Conservation (phyloP, 2,113 vertebrate species). For the Brachypodius melanocephalos region DNA sequence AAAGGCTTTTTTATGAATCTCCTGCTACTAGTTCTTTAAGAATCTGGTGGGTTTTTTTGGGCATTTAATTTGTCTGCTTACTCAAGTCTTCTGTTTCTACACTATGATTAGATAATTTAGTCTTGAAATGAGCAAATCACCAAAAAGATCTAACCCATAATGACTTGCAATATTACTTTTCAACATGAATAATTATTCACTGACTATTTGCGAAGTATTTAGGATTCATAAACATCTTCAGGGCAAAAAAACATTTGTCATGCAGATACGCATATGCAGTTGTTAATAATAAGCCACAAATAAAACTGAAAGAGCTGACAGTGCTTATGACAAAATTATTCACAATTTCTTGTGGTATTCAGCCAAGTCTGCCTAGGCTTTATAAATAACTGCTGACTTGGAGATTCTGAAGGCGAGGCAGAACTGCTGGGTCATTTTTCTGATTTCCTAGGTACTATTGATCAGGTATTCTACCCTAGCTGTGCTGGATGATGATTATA, state of each 20-base stretch:
- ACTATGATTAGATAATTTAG: not conserved
- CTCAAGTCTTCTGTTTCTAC: not conserved
- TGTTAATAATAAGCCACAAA: not conserved
- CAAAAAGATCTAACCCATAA: not conserved
- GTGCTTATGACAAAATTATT: not conserved
- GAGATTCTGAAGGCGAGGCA: not conserved
- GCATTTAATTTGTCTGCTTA: not conserved
- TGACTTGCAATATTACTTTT: not conserved
- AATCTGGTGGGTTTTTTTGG: not conserved
- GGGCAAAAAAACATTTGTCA: not conserved
- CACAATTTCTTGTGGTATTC: not conserved
- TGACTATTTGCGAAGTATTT: not conserved
- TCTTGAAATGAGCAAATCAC: constrained; percentile 6
- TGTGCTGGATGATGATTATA: not conserved
- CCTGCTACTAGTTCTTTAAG: not conserved
- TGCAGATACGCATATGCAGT: not conserved
- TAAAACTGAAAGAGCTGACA: not conserved
- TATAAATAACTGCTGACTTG: not conserved
- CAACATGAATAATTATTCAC: not conserved
- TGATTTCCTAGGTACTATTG: not conserved
- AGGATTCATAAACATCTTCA: constrained; percentile 2
- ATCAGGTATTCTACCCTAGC: not conserved
- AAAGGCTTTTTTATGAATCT: not conserved
- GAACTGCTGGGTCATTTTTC: not conserved
- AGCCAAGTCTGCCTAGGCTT: not conserved